Conservation (phyloP, 37 sponge, comb jelly and placozoan species). For the Halisarca cf. caerulea region DNA sequence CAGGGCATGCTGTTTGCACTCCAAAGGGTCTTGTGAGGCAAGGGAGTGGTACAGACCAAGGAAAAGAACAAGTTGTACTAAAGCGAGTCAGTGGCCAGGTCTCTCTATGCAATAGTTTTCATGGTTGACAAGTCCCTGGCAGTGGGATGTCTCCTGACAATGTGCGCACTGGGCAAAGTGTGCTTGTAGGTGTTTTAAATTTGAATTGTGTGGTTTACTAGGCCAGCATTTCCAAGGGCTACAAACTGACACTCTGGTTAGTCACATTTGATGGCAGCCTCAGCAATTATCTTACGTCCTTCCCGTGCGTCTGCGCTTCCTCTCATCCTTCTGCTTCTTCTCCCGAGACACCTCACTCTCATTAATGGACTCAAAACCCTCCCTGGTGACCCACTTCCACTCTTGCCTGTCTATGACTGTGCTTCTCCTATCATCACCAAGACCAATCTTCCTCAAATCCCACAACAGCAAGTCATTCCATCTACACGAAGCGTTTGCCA, state of each 20-base stretch:
- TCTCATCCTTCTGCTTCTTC: slow-evolving; percentile 19
- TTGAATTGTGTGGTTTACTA: background rate
- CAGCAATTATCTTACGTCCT: background rate
- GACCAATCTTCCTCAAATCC: background rate
- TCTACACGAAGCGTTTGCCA: slow-evolving; percentile 25
- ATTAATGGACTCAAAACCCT: background rate
- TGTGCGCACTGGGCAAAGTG: background rate
- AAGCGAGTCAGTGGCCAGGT: background rate
- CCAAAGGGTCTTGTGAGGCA: slow-evolving; percentile 1
- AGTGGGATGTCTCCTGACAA: background rate
- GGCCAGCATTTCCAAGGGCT: background rate
- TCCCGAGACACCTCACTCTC: background rate
- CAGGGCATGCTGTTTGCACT: too few relatives aligned
- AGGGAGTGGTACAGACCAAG: slow-evolving; percentile 13
- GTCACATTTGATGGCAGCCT: background rate
- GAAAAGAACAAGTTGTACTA: background rate
- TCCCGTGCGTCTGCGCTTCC: slow-evolving; percentile 7
- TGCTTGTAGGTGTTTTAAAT: slow-evolving; percentile 1
- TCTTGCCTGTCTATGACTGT: background rate
- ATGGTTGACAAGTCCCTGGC: slow-evolving; percentile 4
- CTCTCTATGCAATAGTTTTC: background rate
- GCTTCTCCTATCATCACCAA: slow-evolving; percentile 1
- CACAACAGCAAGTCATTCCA: slow-evolving; percentile 3
- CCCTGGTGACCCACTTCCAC: background rate
- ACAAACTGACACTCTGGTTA: slow-evolving; percentile 4